Percentiles rank a stretch among this genome's conserved stretches.
Evolutionary conservation across 2,113 vertebrate species (phyloP).

Genomic region (Scatophagus argus): DNA sequence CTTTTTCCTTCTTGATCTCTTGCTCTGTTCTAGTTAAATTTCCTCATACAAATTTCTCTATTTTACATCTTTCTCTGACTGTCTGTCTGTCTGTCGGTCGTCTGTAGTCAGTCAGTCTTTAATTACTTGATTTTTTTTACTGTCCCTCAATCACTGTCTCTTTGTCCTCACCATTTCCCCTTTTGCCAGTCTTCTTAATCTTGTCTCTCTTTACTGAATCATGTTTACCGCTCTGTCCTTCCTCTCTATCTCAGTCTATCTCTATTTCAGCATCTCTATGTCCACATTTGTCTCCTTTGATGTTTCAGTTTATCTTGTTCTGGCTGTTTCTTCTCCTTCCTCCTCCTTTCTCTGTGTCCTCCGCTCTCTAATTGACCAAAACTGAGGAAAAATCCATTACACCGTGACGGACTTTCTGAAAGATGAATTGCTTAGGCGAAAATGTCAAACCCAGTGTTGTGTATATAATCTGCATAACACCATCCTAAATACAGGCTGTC

Average conservation of each 20-base stretch:
- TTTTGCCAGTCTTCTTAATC: slow-evolving; percentile 18
- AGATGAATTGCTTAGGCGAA: slow-evolving; percentile 58
- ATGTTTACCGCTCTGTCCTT: slow-evolving; percentile 31
- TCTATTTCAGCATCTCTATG: neutral
- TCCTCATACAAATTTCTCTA: slow-evolving; percentile 1
- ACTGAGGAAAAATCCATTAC: slow-evolving; percentile 47
- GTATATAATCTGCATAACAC: slow-evolving; percentile 66
- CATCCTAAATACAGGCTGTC: slow-evolving; percentile 49
- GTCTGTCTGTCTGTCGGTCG: neutral
- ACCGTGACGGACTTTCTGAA: slow-evolving; percentile 48
- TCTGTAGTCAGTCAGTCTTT: slow-evolving; percentile 12
- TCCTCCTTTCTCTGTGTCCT: slow-evolving; percentile 19
- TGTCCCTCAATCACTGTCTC: slow-evolving; percentile 19
- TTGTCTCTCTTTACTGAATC: slow-evolving; percentile 16
- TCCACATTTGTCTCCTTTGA: slow-evolving; percentile 36
- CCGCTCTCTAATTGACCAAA: slow-evolving; percentile 57
- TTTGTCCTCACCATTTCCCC: slow-evolving; percentile 2
- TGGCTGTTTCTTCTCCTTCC: neutral
- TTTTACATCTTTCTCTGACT: neutral
- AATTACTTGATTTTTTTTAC: slow-evolving; percentile 16
- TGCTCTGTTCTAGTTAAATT: slow-evolving; percentile 14
- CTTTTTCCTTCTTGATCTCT: slow-evolving; percentile 9
- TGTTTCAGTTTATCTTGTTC: neutral
- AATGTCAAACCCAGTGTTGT: slow-evolving; percentile 67
- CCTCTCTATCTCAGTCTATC: neutral